These are phyloP conservation scores for Apteryx owenii DNA, from an alignment of 2,113 vertebrate genomes.

Conservation along the genomic window DNA sequence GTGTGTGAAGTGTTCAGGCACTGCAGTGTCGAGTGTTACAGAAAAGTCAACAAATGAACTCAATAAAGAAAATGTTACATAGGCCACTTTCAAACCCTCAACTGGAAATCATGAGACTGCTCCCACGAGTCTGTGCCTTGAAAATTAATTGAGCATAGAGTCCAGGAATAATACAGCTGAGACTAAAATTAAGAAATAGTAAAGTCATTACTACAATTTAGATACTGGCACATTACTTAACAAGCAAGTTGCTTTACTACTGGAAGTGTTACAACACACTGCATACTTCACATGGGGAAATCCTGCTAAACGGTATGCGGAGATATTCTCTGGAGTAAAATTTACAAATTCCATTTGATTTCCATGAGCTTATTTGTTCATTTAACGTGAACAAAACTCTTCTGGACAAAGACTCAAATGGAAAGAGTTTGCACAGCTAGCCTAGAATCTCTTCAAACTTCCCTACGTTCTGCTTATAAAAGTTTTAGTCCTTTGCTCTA, in stretches of 20 bases:
- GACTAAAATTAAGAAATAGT: not conserved
- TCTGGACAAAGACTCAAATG: not conserved
- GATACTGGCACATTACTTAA: not conserved
- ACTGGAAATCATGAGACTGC: not conserved
- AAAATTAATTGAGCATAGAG: constrained; percentile 33
- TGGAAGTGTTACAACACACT: not conserved
- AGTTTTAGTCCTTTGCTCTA: not conserved
- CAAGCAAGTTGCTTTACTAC: not conserved
- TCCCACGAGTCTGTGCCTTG: not conserved
- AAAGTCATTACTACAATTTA: not conserved
- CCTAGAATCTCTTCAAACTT: not conserved
- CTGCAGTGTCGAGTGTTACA: not conserved
- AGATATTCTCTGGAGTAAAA: not conserved
- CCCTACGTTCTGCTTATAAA: not conserved
- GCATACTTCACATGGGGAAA: not conserved
- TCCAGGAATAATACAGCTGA: not conserved
- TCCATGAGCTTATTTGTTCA: not conserved
- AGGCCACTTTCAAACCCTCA: not conserved
- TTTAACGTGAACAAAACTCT: not conserved
- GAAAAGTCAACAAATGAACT: constrained; percentile 32
- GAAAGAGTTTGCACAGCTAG: not conserved
- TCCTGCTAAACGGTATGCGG: not conserved
- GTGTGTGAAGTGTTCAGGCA: not conserved
- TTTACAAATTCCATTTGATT: not conserved
- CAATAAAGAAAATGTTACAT: constrained; percentile 48